phyloP scores from a whole-genome alignment of 2,888 invertebrate species.

The Caenorhabditis macrosperma region DNA sequence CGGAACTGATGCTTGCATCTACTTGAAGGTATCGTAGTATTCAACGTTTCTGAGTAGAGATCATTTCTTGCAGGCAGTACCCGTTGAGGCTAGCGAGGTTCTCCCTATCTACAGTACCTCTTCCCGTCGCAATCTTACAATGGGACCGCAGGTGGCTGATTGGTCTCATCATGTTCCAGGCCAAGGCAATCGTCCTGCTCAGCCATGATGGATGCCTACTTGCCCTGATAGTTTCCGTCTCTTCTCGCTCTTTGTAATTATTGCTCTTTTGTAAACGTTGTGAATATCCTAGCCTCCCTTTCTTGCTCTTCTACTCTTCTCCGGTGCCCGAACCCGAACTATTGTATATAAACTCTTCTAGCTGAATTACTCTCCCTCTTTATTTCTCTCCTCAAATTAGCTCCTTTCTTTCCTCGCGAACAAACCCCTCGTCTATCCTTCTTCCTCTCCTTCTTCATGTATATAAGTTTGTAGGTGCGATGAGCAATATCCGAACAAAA shows the following conservation, averaged over 20 bases:
- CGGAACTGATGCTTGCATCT: slow-evolving; percentile 96
- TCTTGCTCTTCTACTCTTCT: background rate
- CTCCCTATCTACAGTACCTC: slow-evolving; percentile 98
- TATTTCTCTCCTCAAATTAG: background rate
- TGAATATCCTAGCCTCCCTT: slow-evolving; percentile 39
- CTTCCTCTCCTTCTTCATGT: slow-evolving; percentile 15
- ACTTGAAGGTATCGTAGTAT: slow-evolving; percentile 88
- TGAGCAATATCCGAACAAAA: slow-evolving; percentile 36
- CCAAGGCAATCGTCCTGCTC: slow-evolving; percentile 66
- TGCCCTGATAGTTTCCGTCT: background rate
- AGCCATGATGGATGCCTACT: slow-evolving; percentile 28
- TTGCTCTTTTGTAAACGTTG: slow-evolving; percentile 46
- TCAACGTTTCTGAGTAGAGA: background rate
- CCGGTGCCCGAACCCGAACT: slow-evolving; percentile 29
- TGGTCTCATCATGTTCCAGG: slow-evolving; percentile 77
- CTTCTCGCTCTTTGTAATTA: slow-evolving; percentile 20
- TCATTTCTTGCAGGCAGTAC: slow-evolving; percentile 86
- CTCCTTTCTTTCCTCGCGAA: background rate
- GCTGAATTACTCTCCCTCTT: slow-evolving; percentile 8
- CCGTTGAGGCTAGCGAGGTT: slow-evolving; percentile 96
- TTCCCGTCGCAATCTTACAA: slow-evolving; percentile 75
- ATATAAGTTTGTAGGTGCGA: slow-evolving; percentile 43
- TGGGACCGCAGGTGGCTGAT: slow-evolving; percentile 75
- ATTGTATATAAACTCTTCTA: slow-evolving; percentile 47
- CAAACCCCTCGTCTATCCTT: background rate